Percentiles rank a stretch among this genome's conserved stretches.
Conservation (phyloP, 30 jellyfish, hydroid and myxozoan species). For the Mastigias papua region DNA sequence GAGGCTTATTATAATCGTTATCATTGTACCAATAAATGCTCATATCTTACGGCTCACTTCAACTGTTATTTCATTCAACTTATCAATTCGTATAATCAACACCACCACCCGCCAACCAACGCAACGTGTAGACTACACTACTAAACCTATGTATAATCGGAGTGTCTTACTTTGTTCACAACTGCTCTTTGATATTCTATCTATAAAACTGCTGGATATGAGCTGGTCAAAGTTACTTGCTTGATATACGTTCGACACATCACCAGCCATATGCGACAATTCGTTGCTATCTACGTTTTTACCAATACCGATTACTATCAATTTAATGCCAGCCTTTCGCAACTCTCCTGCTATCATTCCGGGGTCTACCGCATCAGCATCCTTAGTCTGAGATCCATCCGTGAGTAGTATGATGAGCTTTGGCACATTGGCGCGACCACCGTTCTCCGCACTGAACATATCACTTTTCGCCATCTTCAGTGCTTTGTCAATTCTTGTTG, state of each 20-base stretch:
- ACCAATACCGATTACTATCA: conserved; percentile 88
- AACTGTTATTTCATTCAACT: too few species aligned
- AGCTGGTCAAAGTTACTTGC: conserved; percentile 39
- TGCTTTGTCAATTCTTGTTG: conserved; percentile 78
- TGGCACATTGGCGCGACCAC: conserved; percentile 75
- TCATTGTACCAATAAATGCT: too few species aligned
- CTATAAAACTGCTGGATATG: not conserved
- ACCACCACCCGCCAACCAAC: too few species aligned
- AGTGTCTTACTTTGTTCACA: not conserved
- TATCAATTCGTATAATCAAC: too few species aligned
- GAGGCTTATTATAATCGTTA: not conserved
- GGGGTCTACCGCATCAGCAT: conserved; percentile 85
- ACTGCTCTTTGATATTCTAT: not conserved
- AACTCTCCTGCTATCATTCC: conserved; percentile 77
- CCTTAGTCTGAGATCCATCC: conserved; percentile 91
- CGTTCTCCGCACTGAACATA: conserved; percentile 43
- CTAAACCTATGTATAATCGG: not conserved
- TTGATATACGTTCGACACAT: conserved; percentile 23
- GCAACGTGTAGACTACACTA: not conserved
- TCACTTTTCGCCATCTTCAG: conserved; percentile 42
- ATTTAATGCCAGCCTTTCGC: conserved; percentile 62
- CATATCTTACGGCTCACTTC: not conserved
- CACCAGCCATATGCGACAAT: conserved; percentile 79
- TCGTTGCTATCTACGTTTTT: conserved; percentile 73
- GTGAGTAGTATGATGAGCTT: conserved; percentile 78